Percentiles rank a stretch among this genome's conserved stretches.
phyloP scores from a whole-genome alignment of 1,140 invertebrate genomes.

The Megathymus violae region DNA sequence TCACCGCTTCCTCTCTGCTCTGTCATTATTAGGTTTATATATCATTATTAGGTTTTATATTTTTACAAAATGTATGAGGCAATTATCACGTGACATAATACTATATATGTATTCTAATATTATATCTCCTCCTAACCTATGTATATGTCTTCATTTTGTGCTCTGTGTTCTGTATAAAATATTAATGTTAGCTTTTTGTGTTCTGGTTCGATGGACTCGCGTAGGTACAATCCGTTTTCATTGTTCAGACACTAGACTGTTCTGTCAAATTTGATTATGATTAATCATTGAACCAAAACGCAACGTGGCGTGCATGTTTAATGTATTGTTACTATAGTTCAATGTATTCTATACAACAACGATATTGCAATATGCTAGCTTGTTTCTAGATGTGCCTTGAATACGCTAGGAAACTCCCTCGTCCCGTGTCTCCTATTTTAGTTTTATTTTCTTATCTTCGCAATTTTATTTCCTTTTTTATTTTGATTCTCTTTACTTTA shows the following conservation, averaged over 20 bases:
- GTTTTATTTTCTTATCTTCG: conserved; percentile 54
- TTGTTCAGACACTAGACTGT: conserved; percentile 46
- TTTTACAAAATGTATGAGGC: conserved; percentile 80
- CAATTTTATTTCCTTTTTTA: conserved; percentile 50
- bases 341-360: conserved; percentile 67
- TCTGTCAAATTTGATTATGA: conserved; percentile 54
- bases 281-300: conserved; percentile 81
- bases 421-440: conserved; percentile 68
- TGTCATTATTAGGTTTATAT: conserved; percentile 83
- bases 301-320: conserved; percentile 80
- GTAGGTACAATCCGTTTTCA: conserved; percentile 51
- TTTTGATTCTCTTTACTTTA: conserved; percentile 48
- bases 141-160: conserved; percentile 83
- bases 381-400: conserved; percentile 79
- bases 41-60: conserved; percentile 80
- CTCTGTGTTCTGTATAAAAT: conserved; percentile 79
- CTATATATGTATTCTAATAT: conserved; percentile 79
- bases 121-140: conserved; percentile 76
- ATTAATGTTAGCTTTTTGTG: conserved; percentile 83
- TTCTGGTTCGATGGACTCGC: conserved; percentile 77
- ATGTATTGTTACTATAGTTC: conserved; percentile 78
- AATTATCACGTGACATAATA: conserved; percentile 80
- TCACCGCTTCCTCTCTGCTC: conserved; percentile 86
- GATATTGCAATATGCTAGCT: conserved; percentile 71
- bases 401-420: conserved; percentile 71